Evolutionary conservation across 2,888 invertebrate species (phyloP).

Genomic region (Aphodius granarius): DNA sequence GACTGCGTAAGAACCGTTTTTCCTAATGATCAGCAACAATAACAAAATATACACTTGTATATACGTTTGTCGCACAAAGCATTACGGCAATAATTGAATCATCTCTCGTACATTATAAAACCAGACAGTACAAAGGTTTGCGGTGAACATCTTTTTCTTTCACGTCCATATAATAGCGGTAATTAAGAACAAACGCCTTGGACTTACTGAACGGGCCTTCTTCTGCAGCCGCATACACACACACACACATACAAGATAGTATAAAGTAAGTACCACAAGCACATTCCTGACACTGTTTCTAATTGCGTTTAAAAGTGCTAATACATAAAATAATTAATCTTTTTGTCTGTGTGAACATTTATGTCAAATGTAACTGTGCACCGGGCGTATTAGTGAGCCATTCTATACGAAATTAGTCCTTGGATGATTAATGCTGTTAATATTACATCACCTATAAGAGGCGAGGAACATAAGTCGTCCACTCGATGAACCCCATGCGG

Average conservation of each 20-base stretch:
- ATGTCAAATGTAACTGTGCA: conserved; percentile 21
- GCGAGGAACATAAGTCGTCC: background rate
- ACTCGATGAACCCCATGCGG: conserved; percentile 27
- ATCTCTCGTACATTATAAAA: background rate
- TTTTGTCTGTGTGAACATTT: conserved; percentile 12
- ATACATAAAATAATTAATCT: conserved; percentile 17
- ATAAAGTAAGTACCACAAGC: background rate
- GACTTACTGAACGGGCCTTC: background rate
- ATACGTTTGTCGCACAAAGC: background rate
- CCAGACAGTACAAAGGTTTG: background rate
- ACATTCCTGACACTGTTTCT: conserved; percentile 1
- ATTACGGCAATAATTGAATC: conserved; percentile 2
- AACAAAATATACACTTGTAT: background rate
- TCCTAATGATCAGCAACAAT: background rate
- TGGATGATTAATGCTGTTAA: conserved; percentile 18
- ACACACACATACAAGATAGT: no score
- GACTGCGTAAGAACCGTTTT: background rate
- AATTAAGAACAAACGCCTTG: conserved; percentile 9
- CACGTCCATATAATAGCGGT: conserved; percentile 3
- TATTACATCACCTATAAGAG: conserved; percentile 15
- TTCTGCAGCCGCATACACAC: background rate
- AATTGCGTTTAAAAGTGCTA: conserved; percentile 9
- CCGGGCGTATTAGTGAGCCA: conserved; percentile 7
- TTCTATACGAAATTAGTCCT: conserved; percentile 20
- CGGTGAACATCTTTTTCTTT: conserved; percentile 1